Base-by-base conservation (phyloP, 2,113 vertebrate genomes). In the Martes martes region DNA sequence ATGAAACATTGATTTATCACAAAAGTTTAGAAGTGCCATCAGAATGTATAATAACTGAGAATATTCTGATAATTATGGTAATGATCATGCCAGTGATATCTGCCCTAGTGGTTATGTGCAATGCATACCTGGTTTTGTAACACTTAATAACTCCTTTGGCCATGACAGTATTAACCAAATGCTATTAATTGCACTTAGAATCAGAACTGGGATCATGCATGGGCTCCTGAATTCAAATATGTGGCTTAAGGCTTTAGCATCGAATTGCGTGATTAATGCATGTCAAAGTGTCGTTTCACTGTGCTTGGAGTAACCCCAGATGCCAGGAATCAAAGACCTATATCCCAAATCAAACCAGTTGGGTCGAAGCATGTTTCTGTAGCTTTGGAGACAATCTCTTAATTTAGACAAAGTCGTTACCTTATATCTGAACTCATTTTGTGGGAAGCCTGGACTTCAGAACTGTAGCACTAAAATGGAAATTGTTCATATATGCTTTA, bases 11-110 rank as follows among this genome's bases (percentile, higher is more conserved):
- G 98, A 96, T 96, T 95, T 98, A 97, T 97, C 97, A 98, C 90
- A 98, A 95, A 99, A 98, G 98, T 98, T 98, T 99, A 98, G 94
- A 99, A 98, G 97, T 98, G 95, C 97, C 96, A 95, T 94, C 95
- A 95, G 94, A 97, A 97, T 89, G 92, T 98, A 83, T 97, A 93
- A 0, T 97, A 89, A 80, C 42, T 98, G 89, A 52, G 97, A 94
- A 98, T 89, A 76, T 4, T 96, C 1, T 81, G 94, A 82, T 96
- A 36, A 42, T 18, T 92, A 86, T 82, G 74, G 55, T 94, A 95
- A 85, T 94, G 98, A 98, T 92, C 96, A 95, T 98, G 98, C 97
- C 95, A 84, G 3, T 65, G 50, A 88, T 71, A 57, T 98, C 97
- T 96, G 97, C 97, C 97, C 73, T 96, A 55, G 96, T 97, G 98